Base-by-base conservation (phyloP, 2,797 vertebrate genomes). In the Tamandua tetradactyla region DNA sequence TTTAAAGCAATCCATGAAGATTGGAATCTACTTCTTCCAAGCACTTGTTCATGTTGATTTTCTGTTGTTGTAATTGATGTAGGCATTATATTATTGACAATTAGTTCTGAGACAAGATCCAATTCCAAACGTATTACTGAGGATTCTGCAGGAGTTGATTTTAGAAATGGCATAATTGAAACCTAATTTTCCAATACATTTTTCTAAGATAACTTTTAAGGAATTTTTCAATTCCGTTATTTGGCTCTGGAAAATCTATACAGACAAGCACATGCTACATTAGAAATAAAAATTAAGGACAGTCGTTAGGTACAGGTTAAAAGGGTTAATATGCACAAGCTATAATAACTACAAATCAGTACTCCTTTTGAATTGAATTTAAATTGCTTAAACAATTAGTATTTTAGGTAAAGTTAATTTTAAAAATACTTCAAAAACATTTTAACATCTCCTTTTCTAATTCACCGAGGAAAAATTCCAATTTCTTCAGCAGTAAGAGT, bases 21-120 rank as follows among this genome's bases (percentile, higher is more conserved):
- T 52, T 52, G 18, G 52, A 52, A 52, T 52, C 52, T 17, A 52
- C 14, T 52, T 52, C 18, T 55, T 55, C 6, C 52, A 55, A 55
- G 20, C 52, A 14, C 18, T 18, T 5, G 5, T 55, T 55, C 18
- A 55, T 55, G 17, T 55, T 55, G n/a, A n/a, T n/a, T n/a, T n/a
- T n/a, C n/a, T n/a, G n/a, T n/a, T n/a, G n/a, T n/a, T n/a, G n/a
- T 47, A 47, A 42, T 85, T 69, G 40, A 86, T 18, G 37, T 13
- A 55, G 27, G 20, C 72, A 52, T 62, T 82, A 27, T 96, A 97
- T 96, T 95, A 93, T 27, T 81, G 76, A 96, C 37, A 95, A 71
- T 76, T 40, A 83, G 37, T 86, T 96, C 75, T 87, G 74, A 96
- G 87, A 89, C 79, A 92, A 93, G 94, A 92, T 88, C 35, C 89